Base-by-base conservation (phyloP, 2,797 vertebrate genomes). In the Poeciliopsis gracilis region DNA sequence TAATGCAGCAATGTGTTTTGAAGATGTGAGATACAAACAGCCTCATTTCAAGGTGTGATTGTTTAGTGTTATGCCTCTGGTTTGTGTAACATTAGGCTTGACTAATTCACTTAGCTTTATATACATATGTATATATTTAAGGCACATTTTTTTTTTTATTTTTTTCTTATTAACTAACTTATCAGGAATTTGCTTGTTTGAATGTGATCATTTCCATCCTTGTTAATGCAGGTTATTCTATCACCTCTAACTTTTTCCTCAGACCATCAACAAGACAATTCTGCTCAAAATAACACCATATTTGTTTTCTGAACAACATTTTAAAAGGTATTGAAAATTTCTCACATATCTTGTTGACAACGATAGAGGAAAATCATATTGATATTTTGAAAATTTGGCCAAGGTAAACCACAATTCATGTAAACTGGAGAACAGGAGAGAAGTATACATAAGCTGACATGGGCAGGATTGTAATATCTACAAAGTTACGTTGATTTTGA, bases 21-120 rank as follows among this genome's bases (percentile, higher is more conserved):
- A 43, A 38, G 23, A 77, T 51, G 47, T 67, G 23, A 61, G 33
- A 78, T 49, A 43, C 9, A 43, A 45, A 43, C 38, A 43, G 41
- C 41, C 25, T n/a, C 67, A n/a, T 70, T 70, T 43, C 41, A 3
- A 69, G 10, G 9, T 70, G 12, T 45, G 11, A 70, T 25, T 25
- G 41, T 2, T 70, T 70, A 70, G 12, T 45, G 25, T 28, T 43
- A n/a, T 70, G 23, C 23, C 30, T 41, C 51, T 78, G 47, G 15
- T 79, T 79, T 73, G n/a, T 80, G 66, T n/a, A 73, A 53, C 8
- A 66, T 61, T 36, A 78, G 20, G 38, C 30, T 63, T 15, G 25
- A 43, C 41, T 15, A 45, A 43, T 41, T 23, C 6, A 3, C 18
- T 66, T 20, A 36, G 33, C 18, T 11, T 25, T 67, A 41, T 10